Base-by-base conservation (phyloP, 1,140 invertebrate genomes). In the Atopsyche davidsoni region DNA sequence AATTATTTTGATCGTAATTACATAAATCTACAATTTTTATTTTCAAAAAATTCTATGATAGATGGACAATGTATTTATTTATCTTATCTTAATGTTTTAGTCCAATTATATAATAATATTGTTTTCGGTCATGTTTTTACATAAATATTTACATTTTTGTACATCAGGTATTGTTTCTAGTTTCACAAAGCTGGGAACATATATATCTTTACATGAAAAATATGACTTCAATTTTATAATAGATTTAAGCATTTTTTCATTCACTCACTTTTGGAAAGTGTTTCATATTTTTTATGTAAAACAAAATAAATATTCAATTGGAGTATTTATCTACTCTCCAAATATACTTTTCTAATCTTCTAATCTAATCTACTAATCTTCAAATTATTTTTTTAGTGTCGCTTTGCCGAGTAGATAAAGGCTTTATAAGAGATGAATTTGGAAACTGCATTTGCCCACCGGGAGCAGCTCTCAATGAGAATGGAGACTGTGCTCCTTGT, bases 401-500 rank as follows among this genome's bases (percentile, higher is more conserved):
- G 13, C 53, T 78, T 21, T 89, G 87, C 59, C 73, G 77, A 35
- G 68, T 80, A 11, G 85, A 85, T 32, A 86, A 85, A 63, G 85
- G 85, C 35, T 86, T 80, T 60, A 68, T 88, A 2, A 66, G 76
- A 25, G 80, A 85, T 48, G 76, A 82, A 1, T 71, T 79, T 18
- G 86, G 85, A 2, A 79, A 83, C 41, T 89, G 86, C 55, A 73
- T 85, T 0, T 90, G 87, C 66, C 83, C 84, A 47, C 79, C 79
- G 13, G 85, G 83, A 28, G 82, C 80, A 53, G 88, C 83, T 3
- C 72, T 88, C n/a, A 80, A 89, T 58, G 75, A 81, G 21, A 78
- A 81, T 49, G 86, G 87, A 18, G 79, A 86, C 55, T 92, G 89
- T 60, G 75, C 80, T 1, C 79, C 82, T 6, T 92, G 90, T 60